A percentile compares a stretch with the other conserved stretches of the same genome.
Evolutionary conservation across 2,797 vertebrate species (phyloP).

Genomic region (Lepus townsendii): DNA sequence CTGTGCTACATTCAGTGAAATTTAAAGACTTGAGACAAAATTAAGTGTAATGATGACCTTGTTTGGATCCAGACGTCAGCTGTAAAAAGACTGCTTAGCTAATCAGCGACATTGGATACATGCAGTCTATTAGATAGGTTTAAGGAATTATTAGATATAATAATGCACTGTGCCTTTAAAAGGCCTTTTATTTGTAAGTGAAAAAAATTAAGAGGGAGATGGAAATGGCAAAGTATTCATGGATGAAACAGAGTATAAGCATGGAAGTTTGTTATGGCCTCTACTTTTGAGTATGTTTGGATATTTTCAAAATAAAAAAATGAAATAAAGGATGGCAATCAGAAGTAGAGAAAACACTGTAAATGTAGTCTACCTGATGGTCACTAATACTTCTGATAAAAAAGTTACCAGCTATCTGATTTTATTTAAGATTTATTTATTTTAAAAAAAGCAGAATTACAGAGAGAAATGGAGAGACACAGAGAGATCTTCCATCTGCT

Average conservation of each 20-base stretch:
- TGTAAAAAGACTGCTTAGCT: not conserved
- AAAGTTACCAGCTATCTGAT: not conserved
- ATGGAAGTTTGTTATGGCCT: not conserved
- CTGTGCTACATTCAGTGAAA: not conserved
- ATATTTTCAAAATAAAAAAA: conserved; percentile 22
- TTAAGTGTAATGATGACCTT: not conserved
- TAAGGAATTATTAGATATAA: not conserved
- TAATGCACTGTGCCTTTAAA: not conserved
- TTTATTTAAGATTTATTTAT: not conserved
- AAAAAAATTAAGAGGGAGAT: not conserved
- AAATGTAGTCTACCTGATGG: not conserved
- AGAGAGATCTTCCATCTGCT: too few relatives aligned
- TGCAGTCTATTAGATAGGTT: not conserved
- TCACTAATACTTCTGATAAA: not conserved
- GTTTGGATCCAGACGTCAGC: not conserved
- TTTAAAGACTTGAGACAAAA: not conserved
- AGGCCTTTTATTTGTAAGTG: not conserved
- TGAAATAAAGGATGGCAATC: not conserved
- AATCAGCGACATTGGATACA: not conserved
- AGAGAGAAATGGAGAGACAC: too few relatives aligned
- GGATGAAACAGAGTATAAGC: not conserved
- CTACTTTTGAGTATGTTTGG: not conserved
- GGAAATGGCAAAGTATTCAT: not conserved
- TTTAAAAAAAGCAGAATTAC: too few relatives aligned
- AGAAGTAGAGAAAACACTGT: not conserved